Evolutionary conservation across 2,797 vertebrate genomes (phyloP), one percentile per base, ranked within the genome.

Genomic region (Amniataba percoides): DNA sequence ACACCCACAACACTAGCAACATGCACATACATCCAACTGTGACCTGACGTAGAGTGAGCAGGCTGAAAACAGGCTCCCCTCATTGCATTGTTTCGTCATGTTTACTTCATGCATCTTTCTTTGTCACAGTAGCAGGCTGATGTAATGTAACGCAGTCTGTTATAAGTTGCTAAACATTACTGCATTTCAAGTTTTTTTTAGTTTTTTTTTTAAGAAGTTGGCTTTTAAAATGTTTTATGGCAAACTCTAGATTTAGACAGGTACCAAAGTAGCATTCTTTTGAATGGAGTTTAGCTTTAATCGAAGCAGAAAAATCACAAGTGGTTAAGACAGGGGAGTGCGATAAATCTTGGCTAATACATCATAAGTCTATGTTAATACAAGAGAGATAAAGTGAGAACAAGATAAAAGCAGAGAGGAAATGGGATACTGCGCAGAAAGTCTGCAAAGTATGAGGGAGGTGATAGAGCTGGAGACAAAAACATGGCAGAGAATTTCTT

Each of bases 331-430:
- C 21, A 60, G 13, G 27, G 31, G 2, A 71, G 39, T 34, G 59
- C 27, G 73, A 66, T 76, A 72, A 70, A 80, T 81, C 71, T 62
- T 40, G 62, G 66, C 74, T 85, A 77, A 86, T 83, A 56, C 68
- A 65, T 78, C 52, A 72, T 74, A 71, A 72, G 78, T 87, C 62
- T 67, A 23, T 65, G 36, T 58, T 61, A 78, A 80, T 69, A 87
- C 70, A 80, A 71, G 72, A 51, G 64, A 76, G 74, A 84, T 78
- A 40, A 71, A 74, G 56, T 9, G 14, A 60, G 72, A 57, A 69
- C 48, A 72, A 78, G 76, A 86, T 81, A 52, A 84, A 84, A 86
- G 74, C 21, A n/a, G 31, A 63, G 60, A 76, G 63, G 72, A 87
- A 87, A 81, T 40, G n/a, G 43, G 57, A 86, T 59, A 64, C 40